Evolutionary conservation across 2,113 vertebrate species (phyloP), one percentile per base, ranked within the genome.

Genomic region (Nesoenas mayeri): DNA sequence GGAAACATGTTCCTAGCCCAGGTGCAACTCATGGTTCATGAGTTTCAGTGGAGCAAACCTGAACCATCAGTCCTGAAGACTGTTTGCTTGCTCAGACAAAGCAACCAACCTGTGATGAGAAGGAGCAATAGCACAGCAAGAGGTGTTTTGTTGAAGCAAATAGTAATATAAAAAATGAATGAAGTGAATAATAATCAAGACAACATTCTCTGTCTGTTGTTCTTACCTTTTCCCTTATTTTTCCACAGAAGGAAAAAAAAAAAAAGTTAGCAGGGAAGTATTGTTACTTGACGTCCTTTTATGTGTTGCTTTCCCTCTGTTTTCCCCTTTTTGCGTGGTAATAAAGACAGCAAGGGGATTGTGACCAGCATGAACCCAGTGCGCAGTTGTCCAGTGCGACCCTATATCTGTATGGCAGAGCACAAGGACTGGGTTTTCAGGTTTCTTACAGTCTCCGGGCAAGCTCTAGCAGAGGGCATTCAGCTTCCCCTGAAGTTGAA

Each of bases 1-100:
- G 15, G 44, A 77, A 40, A 11, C n/a, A 28, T 0, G 0, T 38
- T 80, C 31, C 62, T n/a, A 47, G 15, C 15, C 12, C 40, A 42
- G 36, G 47, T 57, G 12, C 12, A 32, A 24, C 6, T 38, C 4
- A 1, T 20, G 8, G 4, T n/a, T 66, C 57, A 40, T 22, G 42
- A n/a, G 11, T 15, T 58, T 77, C 24, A 16, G 32, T 28, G n/a
- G 25, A 6, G 6, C 58, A 90, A 66, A 84, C 25, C 19, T 25
- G 48, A 60, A 67, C 22, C 24, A 25, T 66, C 56, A 48, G 24
- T 75, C 53, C 51, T 1, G 0, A 71, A 10, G 13, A 29, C 17
- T 38, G 26, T 19, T 71, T 0, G 47, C 34, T 66, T 56, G 34
- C 17, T 85, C 32, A 36, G 69, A 56, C 10, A 67, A 78, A 88